Conservation (phyloP, 2,888 invertebrate species). For the Flexamia atlantica region DNA sequence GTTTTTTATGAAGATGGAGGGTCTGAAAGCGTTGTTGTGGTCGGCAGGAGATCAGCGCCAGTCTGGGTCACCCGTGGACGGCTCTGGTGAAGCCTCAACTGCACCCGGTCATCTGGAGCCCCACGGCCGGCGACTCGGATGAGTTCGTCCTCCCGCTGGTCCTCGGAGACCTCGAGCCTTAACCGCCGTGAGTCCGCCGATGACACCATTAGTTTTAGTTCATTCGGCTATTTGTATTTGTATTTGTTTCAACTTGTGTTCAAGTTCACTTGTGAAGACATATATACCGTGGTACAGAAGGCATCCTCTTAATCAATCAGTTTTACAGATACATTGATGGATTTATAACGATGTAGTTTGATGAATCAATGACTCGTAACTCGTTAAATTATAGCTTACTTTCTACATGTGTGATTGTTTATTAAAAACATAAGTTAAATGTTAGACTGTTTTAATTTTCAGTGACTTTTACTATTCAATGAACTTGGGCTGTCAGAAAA, state of each 20-base stretch:
- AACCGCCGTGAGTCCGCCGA: neutral
- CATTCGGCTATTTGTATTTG: neutral
- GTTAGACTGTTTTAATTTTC: too few relatives aligned
- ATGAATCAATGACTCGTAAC: too few relatives aligned
- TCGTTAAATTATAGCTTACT: too few relatives aligned
- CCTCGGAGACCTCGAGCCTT: slow-evolving; percentile 61
- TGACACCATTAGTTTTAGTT: neutral
- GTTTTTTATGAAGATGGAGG: too few relatives aligned
- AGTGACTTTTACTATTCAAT: too few relatives aligned
- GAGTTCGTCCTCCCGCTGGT: slow-evolving; percentile 79
- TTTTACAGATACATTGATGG: too few relatives aligned
- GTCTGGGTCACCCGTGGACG: slow-evolving; percentile 60
- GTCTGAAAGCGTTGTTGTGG: neutral
- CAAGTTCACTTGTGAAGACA: neutral
- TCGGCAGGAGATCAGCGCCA: slow-evolving; percentile 39
- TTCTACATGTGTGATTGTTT: too few relatives aligned
- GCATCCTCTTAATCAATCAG: too few relatives aligned
- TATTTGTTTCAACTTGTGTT: neutral
- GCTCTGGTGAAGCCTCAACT: slow-evolving; percentile 62
- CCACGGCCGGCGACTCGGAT: slow-evolving; percentile 77
- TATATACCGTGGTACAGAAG: too few relatives aligned
- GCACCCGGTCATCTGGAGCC: slow-evolving; percentile 78
- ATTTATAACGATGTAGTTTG: too few relatives aligned
- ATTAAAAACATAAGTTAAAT: too few relatives aligned
- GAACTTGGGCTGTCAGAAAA: too few relatives aligned